Evolutionary conservation across 2,888 invertebrate species (phyloP).

Genomic region (Rhagophthalmus giganteus): DNA sequence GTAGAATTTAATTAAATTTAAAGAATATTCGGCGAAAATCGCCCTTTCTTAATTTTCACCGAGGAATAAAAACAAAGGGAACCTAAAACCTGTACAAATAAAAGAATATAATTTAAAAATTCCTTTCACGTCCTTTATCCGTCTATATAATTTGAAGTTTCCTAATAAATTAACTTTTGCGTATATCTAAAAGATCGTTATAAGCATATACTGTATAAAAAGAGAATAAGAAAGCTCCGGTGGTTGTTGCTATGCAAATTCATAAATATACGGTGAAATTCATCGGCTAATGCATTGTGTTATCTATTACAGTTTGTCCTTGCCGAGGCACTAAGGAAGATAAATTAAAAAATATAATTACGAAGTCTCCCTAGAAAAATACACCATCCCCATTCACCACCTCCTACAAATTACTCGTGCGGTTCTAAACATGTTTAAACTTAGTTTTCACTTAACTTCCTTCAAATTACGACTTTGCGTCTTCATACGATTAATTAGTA

Average conservation of each 20-base stretch:
- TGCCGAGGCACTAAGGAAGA: slow-evolving; percentile 64
- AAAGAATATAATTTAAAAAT: slow-evolving; percentile 25
- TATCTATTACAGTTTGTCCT: slow-evolving; percentile 50
- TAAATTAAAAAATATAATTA: slow-evolving; percentile 75
- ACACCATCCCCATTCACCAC: slow-evolving; percentile 46
- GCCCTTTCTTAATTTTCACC: background rate
- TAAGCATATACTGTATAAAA: background rate
- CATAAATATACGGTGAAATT: slow-evolving; percentile 45
- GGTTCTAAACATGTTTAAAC: slow-evolving; percentile 29
- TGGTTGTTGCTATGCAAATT: slow-evolving; percentile 38
- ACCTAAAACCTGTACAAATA: slow-evolving; percentile 26
- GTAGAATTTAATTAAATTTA: background rate
- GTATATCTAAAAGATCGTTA: background rate
- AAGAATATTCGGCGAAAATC: background rate
- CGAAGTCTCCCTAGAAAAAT: slow-evolving; percentile 64
- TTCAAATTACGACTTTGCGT: background rate
- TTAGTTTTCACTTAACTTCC: background rate
- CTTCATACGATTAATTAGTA: background rate
- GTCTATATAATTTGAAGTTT: slow-evolving; percentile 18
- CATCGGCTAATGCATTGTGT: slow-evolving; percentile 49
- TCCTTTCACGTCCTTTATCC: slow-evolving; percentile 25
- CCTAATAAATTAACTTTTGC: slow-evolving; percentile 20
- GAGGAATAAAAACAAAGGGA: no score
- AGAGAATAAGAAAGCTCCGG: background rate
- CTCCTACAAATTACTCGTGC: slow-evolving; percentile 39